phyloP scores from a whole-genome alignment of 2,888 invertebrate genomes.

The Thalpophila matura region DNA sequence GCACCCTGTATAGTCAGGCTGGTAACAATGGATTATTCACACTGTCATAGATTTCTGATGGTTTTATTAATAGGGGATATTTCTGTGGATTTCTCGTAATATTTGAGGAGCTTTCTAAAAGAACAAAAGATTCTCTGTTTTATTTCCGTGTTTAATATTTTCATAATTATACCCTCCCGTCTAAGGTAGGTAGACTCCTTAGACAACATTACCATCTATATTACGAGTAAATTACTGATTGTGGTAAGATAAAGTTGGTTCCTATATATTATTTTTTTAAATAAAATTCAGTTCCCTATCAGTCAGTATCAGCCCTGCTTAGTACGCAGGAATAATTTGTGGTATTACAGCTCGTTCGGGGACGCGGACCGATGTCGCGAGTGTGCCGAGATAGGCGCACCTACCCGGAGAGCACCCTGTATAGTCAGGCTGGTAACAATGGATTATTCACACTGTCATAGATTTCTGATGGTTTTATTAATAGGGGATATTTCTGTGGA shows the following conservation, averaged over 20 bases:
- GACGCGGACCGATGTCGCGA: constrained; percentile 1
- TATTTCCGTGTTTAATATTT: too few species aligned
- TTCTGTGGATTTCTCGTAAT: neutral
- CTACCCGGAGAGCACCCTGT: neutral
- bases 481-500: neutral
- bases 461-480: constrained; percentile 9
- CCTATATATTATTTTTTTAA: too few species aligned
- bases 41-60: constrained; percentile 6
- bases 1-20: neutral
- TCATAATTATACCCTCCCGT: too few species aligned
- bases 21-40: constrained; percentile 26
- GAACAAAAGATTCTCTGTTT: too few species aligned
- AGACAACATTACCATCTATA: too few species aligned
- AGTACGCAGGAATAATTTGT: constrained; percentile 16
- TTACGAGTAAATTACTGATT: too few species aligned
- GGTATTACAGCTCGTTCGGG: constrained; percentile 32
- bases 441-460: constrained; percentile 22
- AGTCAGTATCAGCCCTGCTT: constrained; percentile 22
- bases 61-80: neutral
- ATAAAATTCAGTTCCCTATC: constrained; percentile 22
- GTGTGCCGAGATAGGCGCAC: constrained; percentile 11
- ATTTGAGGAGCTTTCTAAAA: too few species aligned
- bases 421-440: neutral
- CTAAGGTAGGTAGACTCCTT: too few species aligned
- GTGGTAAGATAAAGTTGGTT: too few species aligned